These are phyloP conservation scores for Gambusia holbrooki DNA, from an alignment of 2,113 vertebrate genomes.

Conservation along the genomic window DNA sequence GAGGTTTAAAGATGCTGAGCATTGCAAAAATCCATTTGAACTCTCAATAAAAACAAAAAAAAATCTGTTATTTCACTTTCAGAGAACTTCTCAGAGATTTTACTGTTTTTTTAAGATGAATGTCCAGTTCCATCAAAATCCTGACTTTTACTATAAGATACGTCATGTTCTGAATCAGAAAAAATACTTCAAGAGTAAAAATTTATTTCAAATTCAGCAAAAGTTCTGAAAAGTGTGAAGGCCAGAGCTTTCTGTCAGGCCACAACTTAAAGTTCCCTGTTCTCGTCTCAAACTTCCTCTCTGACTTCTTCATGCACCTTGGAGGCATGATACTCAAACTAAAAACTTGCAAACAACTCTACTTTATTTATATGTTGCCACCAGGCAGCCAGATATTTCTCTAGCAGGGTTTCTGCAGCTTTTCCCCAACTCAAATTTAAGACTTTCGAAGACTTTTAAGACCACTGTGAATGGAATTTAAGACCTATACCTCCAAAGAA, in stretches of 20 bases:
- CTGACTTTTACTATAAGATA: neutral
- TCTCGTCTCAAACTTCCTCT: neutral
- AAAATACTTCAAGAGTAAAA: neutral
- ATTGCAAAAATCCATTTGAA: neutral
- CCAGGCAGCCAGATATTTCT: neutral
- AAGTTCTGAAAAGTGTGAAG: neutral
- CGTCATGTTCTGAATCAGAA: neutral
- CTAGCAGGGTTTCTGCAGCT: too few relatives aligned
- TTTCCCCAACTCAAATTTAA: too few relatives aligned
- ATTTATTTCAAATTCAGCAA: neutral
- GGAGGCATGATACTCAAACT: neutral
- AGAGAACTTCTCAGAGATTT: neutral
- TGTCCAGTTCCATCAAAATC: neutral
- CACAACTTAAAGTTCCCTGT: too few relatives aligned
- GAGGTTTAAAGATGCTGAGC: neutral
- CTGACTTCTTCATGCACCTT: neutral
- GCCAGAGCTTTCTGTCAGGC: neutral
- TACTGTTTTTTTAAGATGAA: neutral
- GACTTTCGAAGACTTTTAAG: too few relatives aligned
- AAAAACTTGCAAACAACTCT: neutral
- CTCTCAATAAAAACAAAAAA: too few relatives aligned
- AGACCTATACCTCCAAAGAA: too few relatives aligned
- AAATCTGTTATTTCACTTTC: too few relatives aligned
- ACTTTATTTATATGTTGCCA: neutral
- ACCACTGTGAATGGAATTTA: too few relatives aligned